phyloP scores from a whole-genome alignment of 2,113 vertebrate species.

The Pluvianellus socialis region DNA sequence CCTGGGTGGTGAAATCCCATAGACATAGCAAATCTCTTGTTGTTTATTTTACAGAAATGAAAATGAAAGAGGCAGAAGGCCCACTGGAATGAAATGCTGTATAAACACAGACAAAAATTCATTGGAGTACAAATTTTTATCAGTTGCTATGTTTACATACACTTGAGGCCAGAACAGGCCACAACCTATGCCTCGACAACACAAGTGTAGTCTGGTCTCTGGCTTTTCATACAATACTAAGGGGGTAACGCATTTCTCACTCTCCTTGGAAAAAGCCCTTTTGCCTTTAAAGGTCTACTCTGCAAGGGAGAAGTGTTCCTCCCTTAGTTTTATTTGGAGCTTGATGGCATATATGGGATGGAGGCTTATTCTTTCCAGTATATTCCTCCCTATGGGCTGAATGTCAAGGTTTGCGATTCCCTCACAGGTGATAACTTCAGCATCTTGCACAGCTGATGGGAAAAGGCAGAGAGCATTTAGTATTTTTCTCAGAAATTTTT shows the following conservation, averaged over 20 bases:
- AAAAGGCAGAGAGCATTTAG: background rate
- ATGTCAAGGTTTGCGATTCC: background rate
- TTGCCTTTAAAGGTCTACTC: background rate
- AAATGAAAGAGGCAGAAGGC: slow-evolving; percentile 37
- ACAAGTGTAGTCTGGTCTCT: background rate
- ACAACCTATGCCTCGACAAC: background rate
- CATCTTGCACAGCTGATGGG: background rate
- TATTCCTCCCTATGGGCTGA: background rate
- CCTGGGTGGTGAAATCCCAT: slow-evolving; percentile 52
- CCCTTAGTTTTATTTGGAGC: background rate
- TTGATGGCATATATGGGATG: background rate
- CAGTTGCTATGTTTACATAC: background rate
- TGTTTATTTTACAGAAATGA: slow-evolving; percentile 59
- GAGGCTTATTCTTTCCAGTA: background rate
- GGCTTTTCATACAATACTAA: background rate
- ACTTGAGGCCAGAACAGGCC: background rate
- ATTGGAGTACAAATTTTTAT: background rate
- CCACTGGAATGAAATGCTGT: slow-evolving; percentile 49
- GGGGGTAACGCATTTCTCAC: background rate
- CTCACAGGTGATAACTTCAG: background rate
- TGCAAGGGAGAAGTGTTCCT: background rate
- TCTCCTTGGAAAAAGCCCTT: background rate
- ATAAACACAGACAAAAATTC: background rate
- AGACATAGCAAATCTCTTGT: slow-evolving; percentile 77
- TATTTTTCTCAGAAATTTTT: no score